Conservation (phyloP, 2,888 invertebrate species). For the Yponomeuta cagnagella region DNA sequence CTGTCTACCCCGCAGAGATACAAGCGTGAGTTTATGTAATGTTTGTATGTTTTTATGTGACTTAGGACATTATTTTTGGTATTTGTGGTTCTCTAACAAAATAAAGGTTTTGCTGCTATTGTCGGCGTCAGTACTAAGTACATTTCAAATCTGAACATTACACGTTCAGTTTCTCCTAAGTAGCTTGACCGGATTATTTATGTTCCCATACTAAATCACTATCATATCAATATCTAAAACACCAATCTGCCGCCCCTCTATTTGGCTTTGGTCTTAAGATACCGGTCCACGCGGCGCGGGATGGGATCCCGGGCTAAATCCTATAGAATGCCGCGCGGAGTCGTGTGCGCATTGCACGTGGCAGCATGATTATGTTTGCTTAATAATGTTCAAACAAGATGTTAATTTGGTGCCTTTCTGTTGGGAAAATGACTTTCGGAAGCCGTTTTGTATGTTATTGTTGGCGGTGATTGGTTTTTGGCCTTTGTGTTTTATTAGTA, state of each 20-base stretch:
- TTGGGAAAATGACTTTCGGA: constrained; percentile 62
- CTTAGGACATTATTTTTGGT: background rate
- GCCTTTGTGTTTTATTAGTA: background rate
- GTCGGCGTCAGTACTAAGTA: no score
- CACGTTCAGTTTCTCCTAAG: background rate
- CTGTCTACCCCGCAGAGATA: no score
- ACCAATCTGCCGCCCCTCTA: constrained; percentile 63
- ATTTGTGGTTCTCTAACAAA: background rate
- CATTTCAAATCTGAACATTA: background rate
- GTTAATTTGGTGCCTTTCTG: constrained; percentile 69
- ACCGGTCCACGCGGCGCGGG: constrained; percentile 48
- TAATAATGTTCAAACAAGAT: constrained; percentile 73
- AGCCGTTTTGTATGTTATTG: constrained; percentile 24
- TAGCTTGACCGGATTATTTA: constrained; percentile 41
- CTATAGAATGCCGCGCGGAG: constrained; percentile 44
- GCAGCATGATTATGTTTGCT: constrained; percentile 67
- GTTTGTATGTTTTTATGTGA: background rate
- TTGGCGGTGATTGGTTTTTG: constrained; percentile 8
- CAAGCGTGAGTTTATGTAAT: no score
- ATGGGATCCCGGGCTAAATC: constrained; percentile 65
- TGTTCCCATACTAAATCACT: constrained; percentile 67
- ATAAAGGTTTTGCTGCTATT: no score
- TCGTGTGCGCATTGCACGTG: constrained; percentile 63
- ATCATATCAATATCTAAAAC: constrained; percentile 71
- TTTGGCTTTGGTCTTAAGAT: constrained; percentile 70